Evolutionary conservation across 2,797 vertebrate genomes (phyloP).

Genomic region (Mareca strepera): DNA sequence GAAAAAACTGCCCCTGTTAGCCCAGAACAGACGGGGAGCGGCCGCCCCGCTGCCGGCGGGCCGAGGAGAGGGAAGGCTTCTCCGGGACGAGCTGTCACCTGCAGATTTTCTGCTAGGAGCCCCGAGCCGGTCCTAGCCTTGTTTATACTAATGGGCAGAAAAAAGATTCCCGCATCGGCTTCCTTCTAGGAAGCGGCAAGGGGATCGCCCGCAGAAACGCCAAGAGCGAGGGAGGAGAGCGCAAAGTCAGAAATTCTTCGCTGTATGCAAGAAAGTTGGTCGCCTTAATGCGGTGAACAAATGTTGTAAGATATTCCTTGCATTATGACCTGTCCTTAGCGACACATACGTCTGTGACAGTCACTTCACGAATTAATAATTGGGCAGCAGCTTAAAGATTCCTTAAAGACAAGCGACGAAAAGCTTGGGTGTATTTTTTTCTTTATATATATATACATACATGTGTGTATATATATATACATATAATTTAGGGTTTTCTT

Average conservation of each 20-base stretch:
- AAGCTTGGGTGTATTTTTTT: not conserved
- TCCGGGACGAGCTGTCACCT: not conserved
- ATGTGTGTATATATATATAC: too few relatives aligned
- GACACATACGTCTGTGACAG: not conserved
- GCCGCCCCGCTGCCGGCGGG: not conserved
- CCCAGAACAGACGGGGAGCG: not conserved
- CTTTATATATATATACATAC: not conserved
- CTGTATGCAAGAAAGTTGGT: conserved; percentile 1
- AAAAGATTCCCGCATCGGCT: not conserved
- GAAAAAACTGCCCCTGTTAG: not conserved
- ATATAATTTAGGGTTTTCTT: not conserved
- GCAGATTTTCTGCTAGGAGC: not conserved
- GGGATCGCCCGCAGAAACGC: not conserved
- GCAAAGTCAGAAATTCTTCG: not conserved
- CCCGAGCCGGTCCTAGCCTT: not conserved
- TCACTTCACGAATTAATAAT: not conserved
- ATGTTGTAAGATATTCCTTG: not conserved
- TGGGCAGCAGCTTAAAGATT: not conserved
- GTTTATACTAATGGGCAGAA: not conserved
- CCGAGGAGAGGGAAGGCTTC: not conserved
- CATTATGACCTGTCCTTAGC: not conserved
- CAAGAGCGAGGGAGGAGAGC: not conserved
- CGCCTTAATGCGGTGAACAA: not conserved
- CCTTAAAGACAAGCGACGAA: not conserved
- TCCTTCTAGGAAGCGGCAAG: not conserved